Base-by-base conservation (phyloP, 2,113 vertebrate species). In the Oplegnathus fasciatus region DNA sequence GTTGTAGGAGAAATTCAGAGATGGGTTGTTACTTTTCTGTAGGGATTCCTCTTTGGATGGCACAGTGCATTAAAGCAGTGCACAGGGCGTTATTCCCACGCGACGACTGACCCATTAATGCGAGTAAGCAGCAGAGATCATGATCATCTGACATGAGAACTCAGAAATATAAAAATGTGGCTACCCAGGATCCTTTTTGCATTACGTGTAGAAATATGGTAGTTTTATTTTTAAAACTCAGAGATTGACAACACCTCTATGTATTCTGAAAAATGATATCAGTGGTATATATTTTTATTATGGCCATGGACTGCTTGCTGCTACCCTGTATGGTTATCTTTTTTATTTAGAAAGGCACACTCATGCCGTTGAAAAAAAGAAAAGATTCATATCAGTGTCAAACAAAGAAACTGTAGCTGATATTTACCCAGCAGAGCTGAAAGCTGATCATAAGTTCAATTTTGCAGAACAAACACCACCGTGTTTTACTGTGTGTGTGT, bases 361-460 rank as follows among this genome's bases (percentile, higher is more conserved):
- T 57, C 17, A 48, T 20, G 18, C 37, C 50, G n/a, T 46, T 46
- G 37, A 30, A 83, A 75, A 74, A 42, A 26, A 70, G 46, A 74
- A 78, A 82, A 82, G 62, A 86, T 58, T 85, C 65, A 72, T 71
- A 83, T 88, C 86, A 83, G 46, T 34, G 76, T 76, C 85, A 88
- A 84, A 87, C 87, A 91, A 78, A 83, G 65, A 75, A 88, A 82
- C 85, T 91, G 79, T 62, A 54, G 80, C 54, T 87, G 69, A 82
- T 90, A 86, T 93, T 88, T 88, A 81, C 82, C 55, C 72, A 84
- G 74, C 79, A 67, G 70, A 82, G 81, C 81, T 72, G 52, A 80
- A 37, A 70, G 69, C 79, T 75, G 88, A 87, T 83, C 66, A 87
- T 75, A 77, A 60, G 66, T 89, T 88, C 72, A 89, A 82, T 93